A percentile compares a stretch with the other conserved stretches of the same genome.
phyloP scores from a whole-genome alignment of 1,140 invertebrate genomes.

The Zaprionus davidi region DNA sequence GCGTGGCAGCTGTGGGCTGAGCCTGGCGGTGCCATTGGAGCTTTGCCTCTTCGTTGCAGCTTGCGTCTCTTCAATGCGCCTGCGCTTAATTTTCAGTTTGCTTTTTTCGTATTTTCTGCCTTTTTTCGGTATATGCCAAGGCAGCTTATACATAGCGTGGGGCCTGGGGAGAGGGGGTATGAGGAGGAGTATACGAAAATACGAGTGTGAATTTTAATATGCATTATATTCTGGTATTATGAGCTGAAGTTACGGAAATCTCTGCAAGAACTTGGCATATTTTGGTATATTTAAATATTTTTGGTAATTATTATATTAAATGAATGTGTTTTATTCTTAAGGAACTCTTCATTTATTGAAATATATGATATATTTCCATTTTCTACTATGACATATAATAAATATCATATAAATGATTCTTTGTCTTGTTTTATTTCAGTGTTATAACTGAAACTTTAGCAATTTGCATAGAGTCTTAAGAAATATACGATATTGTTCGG shows the following conservation, averaged over 20 bases:
- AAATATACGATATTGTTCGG: too few species aligned
- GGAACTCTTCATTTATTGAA: too few species aligned
- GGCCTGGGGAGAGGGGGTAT: not conserved
- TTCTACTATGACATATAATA: too few species aligned
- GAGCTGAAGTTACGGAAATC: not conserved
- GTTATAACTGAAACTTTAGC: too few species aligned
- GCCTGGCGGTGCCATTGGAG: constrained; percentile 76
- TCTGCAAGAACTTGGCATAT: not conserved
- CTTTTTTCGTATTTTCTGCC: constrained; percentile 40
- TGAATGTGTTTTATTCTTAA: not conserved
- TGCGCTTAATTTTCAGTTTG: constrained; percentile 71
- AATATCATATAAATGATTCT: too few species aligned
- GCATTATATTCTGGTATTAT: constrained; percentile 3
- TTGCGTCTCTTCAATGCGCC: constrained; percentile 51
- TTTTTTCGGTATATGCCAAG: constrained; percentile 36
- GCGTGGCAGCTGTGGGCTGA: constrained; percentile 10
- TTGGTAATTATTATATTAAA: not conserved
- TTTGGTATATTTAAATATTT: not conserved
- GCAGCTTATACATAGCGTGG: constrained; percentile 1
- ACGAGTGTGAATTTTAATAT: constrained; percentile 4
- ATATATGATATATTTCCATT: too few species aligned
- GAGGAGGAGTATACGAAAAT: not conserved
- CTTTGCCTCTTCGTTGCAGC: constrained; percentile 35
- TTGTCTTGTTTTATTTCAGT: too few species aligned
- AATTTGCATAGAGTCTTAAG: too few species aligned